phyloP scores from a whole-genome alignment of 2,113 vertebrate genomes.

The Alexandromys fortis region DNA sequence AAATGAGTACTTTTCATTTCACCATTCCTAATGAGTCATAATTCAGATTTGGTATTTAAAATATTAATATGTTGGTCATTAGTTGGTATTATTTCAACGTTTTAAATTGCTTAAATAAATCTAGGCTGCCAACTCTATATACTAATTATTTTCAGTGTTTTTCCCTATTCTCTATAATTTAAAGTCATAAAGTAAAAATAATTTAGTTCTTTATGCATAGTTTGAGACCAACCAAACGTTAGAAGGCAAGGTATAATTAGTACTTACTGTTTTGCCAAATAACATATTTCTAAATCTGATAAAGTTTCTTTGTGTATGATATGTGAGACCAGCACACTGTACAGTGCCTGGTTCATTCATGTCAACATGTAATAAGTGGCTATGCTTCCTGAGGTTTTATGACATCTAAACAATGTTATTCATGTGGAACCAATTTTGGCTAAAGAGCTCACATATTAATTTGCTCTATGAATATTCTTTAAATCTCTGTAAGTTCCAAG shows the following conservation, averaged over 20 bases:
- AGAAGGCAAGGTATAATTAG: conserved; percentile 70
- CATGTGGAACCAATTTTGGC: not conserved
- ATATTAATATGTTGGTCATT: conserved; percentile 53
- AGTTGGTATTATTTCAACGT: conserved; percentile 56
- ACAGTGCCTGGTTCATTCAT: not conserved
- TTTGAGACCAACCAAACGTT: conserved; percentile 36
- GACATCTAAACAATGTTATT: conserved; percentile 48
- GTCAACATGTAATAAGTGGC: not conserved
- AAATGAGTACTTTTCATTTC: not conserved
- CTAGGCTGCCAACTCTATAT: conserved; percentile 28
- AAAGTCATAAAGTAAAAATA: conserved; percentile 70
- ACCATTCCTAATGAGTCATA: conserved; percentile 43
- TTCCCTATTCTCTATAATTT: conserved; percentile 65
- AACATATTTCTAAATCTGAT: conserved; percentile 68
- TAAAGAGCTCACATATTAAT: conserved; percentile 22
- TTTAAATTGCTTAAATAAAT: conserved; percentile 55
- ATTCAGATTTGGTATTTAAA: conserved; percentile 52
- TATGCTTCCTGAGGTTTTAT: not conserved
- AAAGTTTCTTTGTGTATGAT: conserved; percentile 44
- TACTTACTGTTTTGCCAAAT: conserved; percentile 67
- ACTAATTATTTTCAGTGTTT: conserved; percentile 63
- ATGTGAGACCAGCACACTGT: conserved; percentile 20
- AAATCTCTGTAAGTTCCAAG: not conserved
- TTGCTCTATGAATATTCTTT: conserved; percentile 15
- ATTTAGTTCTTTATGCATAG: conserved; percentile 50